phyloP scores from a whole-genome alignment of 2,888 invertebrate genomes.

The Scaptomyza polygonia region DNA sequence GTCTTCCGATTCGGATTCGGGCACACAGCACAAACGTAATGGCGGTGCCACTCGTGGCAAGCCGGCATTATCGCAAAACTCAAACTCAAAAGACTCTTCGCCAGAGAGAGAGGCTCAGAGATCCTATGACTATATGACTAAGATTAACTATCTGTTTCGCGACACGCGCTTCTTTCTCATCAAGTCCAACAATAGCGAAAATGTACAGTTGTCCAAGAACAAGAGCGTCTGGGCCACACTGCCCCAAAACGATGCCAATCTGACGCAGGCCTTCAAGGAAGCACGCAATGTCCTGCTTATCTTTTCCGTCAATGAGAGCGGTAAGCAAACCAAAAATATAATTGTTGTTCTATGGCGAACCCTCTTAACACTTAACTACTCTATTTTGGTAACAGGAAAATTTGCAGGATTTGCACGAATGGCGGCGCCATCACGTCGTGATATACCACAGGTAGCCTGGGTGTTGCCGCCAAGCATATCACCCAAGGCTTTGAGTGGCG shows the following conservation, averaged over 20 bases:
- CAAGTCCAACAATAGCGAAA: slow-evolving; percentile 99
- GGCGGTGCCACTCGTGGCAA: slow-evolving; percentile 71
- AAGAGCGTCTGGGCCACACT: slow-evolving; percentile 99
- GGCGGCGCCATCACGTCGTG: slow-evolving; percentile 93
- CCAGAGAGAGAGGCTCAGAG: slow-evolving; percentile 71
- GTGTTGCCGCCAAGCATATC: slow-evolving; percentile 96
- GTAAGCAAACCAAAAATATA: slow-evolving; percentile 76
- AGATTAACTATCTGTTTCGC: slow-evolving; percentile 96
- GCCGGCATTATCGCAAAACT: slow-evolving; percentile 40
- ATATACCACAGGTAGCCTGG: slow-evolving; percentile 96
- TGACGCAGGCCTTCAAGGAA: slow-evolving; percentile 97
- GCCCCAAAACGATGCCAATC: slow-evolving; percentile 97
- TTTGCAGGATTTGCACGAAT: slow-evolving; percentile 97
- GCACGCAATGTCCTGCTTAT: slow-evolving; percentile 96
- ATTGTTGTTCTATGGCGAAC: background rate
- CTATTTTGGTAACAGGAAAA: slow-evolving; percentile 86
- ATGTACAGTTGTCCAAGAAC: slow-evolving; percentile 96
- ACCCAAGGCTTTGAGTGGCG: slow-evolving; percentile 96
- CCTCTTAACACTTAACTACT: background rate
- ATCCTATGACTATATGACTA: slow-evolving; percentile 93
- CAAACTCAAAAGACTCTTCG: slow-evolving; percentile 62
- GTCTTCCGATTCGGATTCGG: slow-evolving; percentile 81
- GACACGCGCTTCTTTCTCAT: slow-evolving; percentile 98
- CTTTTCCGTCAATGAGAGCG: slow-evolving; percentile 99
- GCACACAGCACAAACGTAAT: slow-evolving; percentile 80